Conservation (phyloP, 2,888 invertebrate genomes). For the Cataglyphis livida region DNA sequence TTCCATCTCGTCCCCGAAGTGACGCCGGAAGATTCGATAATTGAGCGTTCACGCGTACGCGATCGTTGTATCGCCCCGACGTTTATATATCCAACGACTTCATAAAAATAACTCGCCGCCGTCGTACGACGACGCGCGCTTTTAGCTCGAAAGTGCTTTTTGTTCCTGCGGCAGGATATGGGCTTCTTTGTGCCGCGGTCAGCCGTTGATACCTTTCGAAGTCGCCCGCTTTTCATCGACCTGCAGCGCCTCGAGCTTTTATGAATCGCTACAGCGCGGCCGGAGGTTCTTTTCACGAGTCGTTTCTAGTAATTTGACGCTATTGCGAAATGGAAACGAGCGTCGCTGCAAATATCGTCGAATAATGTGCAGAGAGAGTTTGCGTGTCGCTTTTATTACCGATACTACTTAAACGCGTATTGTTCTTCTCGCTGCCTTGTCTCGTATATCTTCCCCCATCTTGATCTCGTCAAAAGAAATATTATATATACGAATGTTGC, state of each 20-base stretch:
- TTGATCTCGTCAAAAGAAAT: constrained; percentile 1
- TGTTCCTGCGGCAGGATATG: constrained; percentile 66
- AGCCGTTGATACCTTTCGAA: constrained; percentile 67
- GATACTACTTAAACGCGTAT: constrained; percentile 3
- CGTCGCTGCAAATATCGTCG: constrained; percentile 17
- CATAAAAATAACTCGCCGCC: constrained; percentile 70
- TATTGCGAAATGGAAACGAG: constrained; percentile 41
- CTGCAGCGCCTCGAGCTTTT: constrained; percentile 42
- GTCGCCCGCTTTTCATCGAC: constrained; percentile 57
- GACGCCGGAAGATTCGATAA: constrained; percentile 1
- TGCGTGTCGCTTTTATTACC: constrained; percentile 15
- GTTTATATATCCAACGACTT: constrained; percentile 48
- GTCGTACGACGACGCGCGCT: constrained; percentile 61
- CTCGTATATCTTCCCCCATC: constrained; percentile 15
- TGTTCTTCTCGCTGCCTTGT: constrained; percentile 5
- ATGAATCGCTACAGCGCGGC: constrained; percentile 2
- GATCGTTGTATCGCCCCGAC: constrained; percentile 9
- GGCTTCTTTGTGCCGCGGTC: constrained; percentile 71
- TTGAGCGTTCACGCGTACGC: constrained; percentile 24
- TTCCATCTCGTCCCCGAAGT: neutral
- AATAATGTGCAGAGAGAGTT: neutral
- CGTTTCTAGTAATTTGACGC: constrained; percentile 39
- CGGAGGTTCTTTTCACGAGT: constrained; percentile 22
- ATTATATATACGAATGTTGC: neutral
- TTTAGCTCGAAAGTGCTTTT: constrained; percentile 71